Evolutionary conservation across 2,797 vertebrate species (phyloP).

Genomic region (Cyclura pinguis): DNA sequence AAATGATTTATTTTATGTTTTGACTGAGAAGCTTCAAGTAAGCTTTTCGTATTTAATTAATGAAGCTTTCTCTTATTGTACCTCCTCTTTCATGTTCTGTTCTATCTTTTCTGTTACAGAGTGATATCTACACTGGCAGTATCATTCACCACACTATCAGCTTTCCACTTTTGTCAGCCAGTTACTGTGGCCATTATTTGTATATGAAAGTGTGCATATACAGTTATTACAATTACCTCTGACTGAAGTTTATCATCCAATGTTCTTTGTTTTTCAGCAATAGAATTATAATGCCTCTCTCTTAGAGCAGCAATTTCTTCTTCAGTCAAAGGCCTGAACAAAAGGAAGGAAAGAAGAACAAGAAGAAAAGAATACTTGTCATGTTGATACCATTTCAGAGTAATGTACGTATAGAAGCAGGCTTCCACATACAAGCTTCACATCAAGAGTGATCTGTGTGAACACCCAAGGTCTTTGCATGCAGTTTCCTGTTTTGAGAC

Average conservation of each 20-base stretch:
- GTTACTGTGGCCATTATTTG: background rate
- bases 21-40: background rate
- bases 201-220: background rate
- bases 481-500: background rate
- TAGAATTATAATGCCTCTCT: conserved; percentile 89
- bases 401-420: background rate
- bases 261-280: conserved; percentile 88
- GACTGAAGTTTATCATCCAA: conserved; percentile 89
- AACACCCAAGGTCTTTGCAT: too few relatives aligned
- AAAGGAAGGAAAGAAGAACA: background rate
- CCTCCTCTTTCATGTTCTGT: background rate
- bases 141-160: rapidly evolving
- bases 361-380: background rate
- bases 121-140: background rate
- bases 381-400: background rate
- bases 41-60: background rate
- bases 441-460: too few relatives aligned
- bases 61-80: background rate
- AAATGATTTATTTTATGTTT: background rate
- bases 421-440: background rate
- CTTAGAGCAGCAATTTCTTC: conserved; percentile 92
- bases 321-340: conserved; percentile 90
- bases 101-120: background rate
- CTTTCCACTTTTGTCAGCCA: background rate
- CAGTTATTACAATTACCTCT: conserved; percentile 81